Evolutionary conservation across 1,140 invertebrate species (phyloP), one percentile per base, ranked within the genome.

Genomic region (Drosophila nigromelanica): DNA sequence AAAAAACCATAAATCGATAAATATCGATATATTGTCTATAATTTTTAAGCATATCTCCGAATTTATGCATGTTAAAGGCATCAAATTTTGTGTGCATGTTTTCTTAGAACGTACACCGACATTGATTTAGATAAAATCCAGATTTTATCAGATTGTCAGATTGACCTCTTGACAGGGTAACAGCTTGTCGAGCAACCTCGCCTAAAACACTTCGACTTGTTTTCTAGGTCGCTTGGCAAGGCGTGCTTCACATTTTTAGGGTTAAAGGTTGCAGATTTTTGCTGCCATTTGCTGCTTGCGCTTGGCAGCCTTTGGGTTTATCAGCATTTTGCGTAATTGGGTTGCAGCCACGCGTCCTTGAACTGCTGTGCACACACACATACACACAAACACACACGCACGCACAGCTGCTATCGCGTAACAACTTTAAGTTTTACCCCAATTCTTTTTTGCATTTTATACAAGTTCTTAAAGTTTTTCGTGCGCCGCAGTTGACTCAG

Each of bases 291-390:
- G 76, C 76, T 78, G 76, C 75, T 63, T 73, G 75, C 76, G 76
- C 75, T 63, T 73, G 75, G 68, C 14, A 62, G 40, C 43, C 10
- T 48, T n/a, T 11, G 37, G 54, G 55, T 59, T 72, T 51, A 67
- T 42, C 70, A 35, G 43, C 54, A 67, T 87, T 86, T 87, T 87
- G 82, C 82, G 82, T 89, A 89, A 87, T 89, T 87, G 82, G 83
- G 78, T 82, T 82, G 82, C 42, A 55, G 64, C 58, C 21, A 37
- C 45, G 63, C 87, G 83, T 81, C 82, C 82, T 86, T 86, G 82
- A 86, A 86, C 82, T 82, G 80, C 75, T 87, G 76, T 64, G 54
- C 73, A 79, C 62, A 66, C 75, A 60, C 56, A 66, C 54, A 48
- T 37, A 15, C 14, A 52, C 42, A 33, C 58, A 21, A 40, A 61